phyloP scores from a whole-genome alignment of 1,140 invertebrate species.

The Papilio aristodemus region DNA sequence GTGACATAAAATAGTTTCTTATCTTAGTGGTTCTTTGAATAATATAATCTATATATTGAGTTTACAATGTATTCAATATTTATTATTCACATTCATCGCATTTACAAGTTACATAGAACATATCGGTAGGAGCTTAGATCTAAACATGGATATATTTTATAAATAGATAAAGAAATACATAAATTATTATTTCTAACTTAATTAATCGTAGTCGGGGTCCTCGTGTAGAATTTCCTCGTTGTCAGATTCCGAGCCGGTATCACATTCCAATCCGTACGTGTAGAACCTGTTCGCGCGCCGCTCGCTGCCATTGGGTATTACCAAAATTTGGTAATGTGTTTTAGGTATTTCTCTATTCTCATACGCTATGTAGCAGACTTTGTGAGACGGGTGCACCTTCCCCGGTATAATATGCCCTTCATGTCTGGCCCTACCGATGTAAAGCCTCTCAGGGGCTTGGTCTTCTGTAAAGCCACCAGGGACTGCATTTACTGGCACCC shows the following conservation, averaged over 20 bases:
- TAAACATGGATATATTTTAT: slow-evolving; percentile 3
- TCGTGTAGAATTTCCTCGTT: slow-evolving; percentile 7
- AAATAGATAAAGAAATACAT: neutral
- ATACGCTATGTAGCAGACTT: slow-evolving; percentile 86
- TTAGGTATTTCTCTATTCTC: slow-evolving; percentile 83
- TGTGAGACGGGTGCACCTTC: slow-evolving; percentile 82
- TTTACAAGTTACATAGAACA: no score
- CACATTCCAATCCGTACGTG: slow-evolving; percentile 16
- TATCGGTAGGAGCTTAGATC: slow-evolving; percentile 7
- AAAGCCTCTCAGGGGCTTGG: slow-evolving; percentile 81
- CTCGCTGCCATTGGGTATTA: slow-evolving; percentile 83
- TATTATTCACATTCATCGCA: no score
- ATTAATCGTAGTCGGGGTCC: neutral
- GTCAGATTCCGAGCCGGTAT: slow-evolving; percentile 11
- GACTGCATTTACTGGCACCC: slow-evolving; percentile 52
- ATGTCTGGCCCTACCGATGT: slow-evolving; percentile 85
- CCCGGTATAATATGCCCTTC: slow-evolving; percentile 88
- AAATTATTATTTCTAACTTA: neutral
- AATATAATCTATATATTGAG: no score
- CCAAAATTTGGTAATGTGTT: slow-evolving; percentile 51
- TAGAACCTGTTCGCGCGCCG: slow-evolving; percentile 48
- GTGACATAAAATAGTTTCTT: no score
- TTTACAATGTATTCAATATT: no score
- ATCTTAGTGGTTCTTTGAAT: no score
- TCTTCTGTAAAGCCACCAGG: slow-evolving; percentile 50